Evolutionary conservation across 2,797 vertebrate genomes (phyloP).

Genomic region (Neosilurus hyrtlii): DNA sequence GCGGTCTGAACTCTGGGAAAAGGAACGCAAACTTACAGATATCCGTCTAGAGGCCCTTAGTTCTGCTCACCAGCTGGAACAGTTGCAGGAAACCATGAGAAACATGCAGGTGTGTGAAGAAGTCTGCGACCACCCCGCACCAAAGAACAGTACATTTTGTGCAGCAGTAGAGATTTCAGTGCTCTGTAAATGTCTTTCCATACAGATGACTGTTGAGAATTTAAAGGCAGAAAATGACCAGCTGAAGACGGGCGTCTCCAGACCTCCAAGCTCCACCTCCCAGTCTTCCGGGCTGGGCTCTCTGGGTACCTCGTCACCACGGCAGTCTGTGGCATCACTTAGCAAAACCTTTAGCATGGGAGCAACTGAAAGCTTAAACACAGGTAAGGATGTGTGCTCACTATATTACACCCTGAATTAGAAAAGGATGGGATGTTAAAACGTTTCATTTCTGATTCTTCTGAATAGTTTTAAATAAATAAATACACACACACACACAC

Average conservation of each 20-base stretch:
- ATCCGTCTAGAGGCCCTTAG: conserved; percentile 93
- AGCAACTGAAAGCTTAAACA: conserved; percentile 71
- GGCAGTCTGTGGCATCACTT: conserved; percentile 86
- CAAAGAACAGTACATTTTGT: neutral
- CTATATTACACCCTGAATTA: neutral
- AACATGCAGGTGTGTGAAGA: conserved; percentile 86
- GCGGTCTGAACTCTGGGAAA: conserved; percentile 94
- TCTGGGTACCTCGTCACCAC: conserved; percentile 80
- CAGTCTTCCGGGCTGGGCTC: conserved; percentile 79
- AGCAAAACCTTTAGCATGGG: conserved; percentile 83
- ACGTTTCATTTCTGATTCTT: too few species aligned
- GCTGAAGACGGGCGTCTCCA: conserved; percentile 81
- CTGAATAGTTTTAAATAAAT: too few species aligned
- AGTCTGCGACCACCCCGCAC: neutral
- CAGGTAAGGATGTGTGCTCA: conserved; percentile 71
- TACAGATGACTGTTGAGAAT: conserved; percentile 89
- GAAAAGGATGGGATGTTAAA: too few species aligned
- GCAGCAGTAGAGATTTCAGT: neutral
- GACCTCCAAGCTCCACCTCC: conserved; percentile 73
- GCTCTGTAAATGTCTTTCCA: neutral
- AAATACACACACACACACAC: too few species aligned
- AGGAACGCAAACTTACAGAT: conserved; percentile 95
- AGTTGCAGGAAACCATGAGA: conserved; percentile 94
- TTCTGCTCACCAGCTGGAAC: conserved; percentile 94
- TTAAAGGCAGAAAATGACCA: conserved; percentile 94